These are phyloP conservation scores for Noctua janthe DNA, from an alignment of 2,888 invertebrate genomes.

Conservation along the genomic window DNA sequence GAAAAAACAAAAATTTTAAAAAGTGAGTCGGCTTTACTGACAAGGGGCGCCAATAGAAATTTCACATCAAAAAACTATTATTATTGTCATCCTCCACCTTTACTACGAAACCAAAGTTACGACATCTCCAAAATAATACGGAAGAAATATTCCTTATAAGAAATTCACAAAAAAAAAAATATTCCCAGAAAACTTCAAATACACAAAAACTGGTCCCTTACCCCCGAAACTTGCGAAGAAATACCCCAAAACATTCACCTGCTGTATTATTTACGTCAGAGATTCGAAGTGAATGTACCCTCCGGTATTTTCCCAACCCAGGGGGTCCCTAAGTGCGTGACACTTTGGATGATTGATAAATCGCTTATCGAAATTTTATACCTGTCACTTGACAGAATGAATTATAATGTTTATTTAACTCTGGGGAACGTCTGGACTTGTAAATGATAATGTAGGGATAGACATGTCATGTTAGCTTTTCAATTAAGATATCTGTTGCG, in stretches of 20 bases:
- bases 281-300: slow-evolving; percentile 44
- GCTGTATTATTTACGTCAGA: slow-evolving; percentile 66
- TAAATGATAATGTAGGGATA: background rate
- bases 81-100: background rate
- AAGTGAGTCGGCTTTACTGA: background rate
- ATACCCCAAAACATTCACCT: slow-evolving; percentile 42
- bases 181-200: slow-evolving; percentile 13
- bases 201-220: slow-evolving; percentile 39
- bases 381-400: slow-evolving; percentile 68
- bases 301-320: slow-evolving; percentile 1
- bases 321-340: slow-evolving; percentile 67
- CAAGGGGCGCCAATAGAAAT: background rate
- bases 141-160: background rate
- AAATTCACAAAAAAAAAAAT: background rate
- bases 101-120: background rate
- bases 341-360: slow-evolving; percentile 78
- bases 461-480: background rate
- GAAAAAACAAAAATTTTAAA: no score
- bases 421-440: background rate
- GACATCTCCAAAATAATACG: background rate
- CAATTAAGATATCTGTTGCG: background rate
- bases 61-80: background rate
- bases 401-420: slow-evolving; percentile 55
- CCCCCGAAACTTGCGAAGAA: slow-evolving; percentile 29
- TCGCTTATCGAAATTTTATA: slow-evolving; percentile 70